Evolutionary conservation across 64 coral and sea anemone genomes (phyloP).

Genomic region (Montipora cactus): DNA sequence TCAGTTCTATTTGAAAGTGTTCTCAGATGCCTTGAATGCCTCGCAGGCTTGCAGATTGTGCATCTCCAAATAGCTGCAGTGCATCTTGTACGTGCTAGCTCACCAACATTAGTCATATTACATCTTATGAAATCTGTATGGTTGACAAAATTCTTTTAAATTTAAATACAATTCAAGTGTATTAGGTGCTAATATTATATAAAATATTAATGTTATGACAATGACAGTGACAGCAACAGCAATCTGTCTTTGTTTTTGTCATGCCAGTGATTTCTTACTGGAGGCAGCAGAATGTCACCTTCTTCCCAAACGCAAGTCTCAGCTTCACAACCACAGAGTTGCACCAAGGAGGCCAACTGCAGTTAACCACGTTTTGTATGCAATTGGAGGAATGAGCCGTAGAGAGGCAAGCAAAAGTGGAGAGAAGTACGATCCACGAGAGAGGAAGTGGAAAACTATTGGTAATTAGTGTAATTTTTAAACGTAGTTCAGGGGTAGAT

Average conservation of each 20-base stretch:
- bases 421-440: conserved; percentile 92
- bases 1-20: too few relatives aligned
- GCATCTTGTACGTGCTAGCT: too few relatives aligned
- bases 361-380: conserved; percentile 89
- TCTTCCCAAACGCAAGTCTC: conserved; percentile 79
- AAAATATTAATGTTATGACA: too few relatives aligned
- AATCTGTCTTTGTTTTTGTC: not conserved
- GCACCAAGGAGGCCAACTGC: conserved; percentile 74
- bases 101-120: too few relatives aligned
- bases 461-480: conserved; percentile 44
- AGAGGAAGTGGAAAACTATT: conserved; percentile 98
- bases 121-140: too few relatives aligned
- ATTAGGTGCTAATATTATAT: not conserved
- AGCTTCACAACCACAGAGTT: conserved; percentile 71
- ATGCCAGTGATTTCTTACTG: conserved; percentile 80
- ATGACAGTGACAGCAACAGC: too few relatives aligned
- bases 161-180: not conserved
- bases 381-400: conserved; percentile 98
- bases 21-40: too few relatives aligned
- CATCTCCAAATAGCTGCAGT: too few relatives aligned
- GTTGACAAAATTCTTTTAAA: too few relatives aligned
- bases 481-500: too few relatives aligned
- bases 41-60: too few relatives aligned
- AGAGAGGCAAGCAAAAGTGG: conserved; percentile 98
- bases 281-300: conserved; percentile 80